phyloP scores from a whole-genome alignment of 1,140 invertebrate species.

The Gryllus bimaculatus region DNA sequence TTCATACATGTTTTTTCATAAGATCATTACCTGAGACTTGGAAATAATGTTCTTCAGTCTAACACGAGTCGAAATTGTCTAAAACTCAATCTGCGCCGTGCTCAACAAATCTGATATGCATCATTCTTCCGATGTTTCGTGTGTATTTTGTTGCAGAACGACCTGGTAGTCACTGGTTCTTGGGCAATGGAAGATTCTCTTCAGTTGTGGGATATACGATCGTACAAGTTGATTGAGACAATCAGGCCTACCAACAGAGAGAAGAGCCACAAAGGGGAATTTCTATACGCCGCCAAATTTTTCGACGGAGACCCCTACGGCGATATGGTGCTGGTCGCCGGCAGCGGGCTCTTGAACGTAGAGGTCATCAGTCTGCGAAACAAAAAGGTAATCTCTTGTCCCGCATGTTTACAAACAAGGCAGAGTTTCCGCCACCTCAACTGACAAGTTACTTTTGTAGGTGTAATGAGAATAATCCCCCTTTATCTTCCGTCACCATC shows the following conservation, averaged over 20 bases:
- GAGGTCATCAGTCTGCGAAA: conserved; percentile 32
- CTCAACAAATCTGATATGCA: too few species aligned
- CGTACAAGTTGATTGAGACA: conserved; percentile 29
- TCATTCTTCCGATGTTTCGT: too few species aligned
- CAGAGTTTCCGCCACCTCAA: too few species aligned
- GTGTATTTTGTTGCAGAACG: background rate
- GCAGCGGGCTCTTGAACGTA: conserved; percentile 28
- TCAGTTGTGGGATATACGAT: background rate
- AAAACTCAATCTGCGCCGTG: too few species aligned
- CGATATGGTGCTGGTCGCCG: conserved; percentile 28
- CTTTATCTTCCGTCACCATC: too few species aligned
- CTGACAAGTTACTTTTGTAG: too few species aligned
- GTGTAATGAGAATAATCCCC: too few species aligned
- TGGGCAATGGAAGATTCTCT: background rate
- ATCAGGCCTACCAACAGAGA: conserved; percentile 29
- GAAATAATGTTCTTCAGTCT: too few species aligned
- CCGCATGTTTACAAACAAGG: too few species aligned
- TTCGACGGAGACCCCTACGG: conserved; percentile 30
- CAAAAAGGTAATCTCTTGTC: conserved; percentile 25
- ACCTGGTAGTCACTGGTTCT: background rate
- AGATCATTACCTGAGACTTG: too few species aligned
- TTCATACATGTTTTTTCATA: background rate
- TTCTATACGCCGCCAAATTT: conserved; percentile 30
- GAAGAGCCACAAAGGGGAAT: conserved; percentile 30
- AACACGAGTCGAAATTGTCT: too few species aligned